A percentile compares a stretch with the other conserved stretches of the same genome.
These are phyloP conservation scores for Cynocephalus volans DNA, from an alignment of 2,113 vertebrate species.

Conservation along the genomic window DNA sequence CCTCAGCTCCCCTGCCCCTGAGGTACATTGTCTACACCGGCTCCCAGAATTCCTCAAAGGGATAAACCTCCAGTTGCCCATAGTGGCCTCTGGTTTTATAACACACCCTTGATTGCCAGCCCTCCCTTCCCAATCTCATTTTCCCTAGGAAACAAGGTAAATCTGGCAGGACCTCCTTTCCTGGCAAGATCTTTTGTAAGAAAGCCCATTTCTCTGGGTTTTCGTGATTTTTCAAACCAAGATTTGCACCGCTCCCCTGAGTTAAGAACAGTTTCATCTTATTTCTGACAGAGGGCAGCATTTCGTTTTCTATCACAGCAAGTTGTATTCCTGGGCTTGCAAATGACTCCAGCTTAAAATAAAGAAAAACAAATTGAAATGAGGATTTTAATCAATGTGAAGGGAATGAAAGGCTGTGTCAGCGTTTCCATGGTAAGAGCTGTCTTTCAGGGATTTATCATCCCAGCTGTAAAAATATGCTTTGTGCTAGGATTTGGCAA, in stretches of 20 bases:
- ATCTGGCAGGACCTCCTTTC: neutral
- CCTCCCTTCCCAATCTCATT: neutral
- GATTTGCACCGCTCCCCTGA: rapidly evolving
- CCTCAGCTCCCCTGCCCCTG: too few species aligned
- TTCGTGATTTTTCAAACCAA: neutral
- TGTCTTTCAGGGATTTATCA: neutral
- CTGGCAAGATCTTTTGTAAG: neutral
- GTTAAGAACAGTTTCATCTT: conserved; percentile 54
- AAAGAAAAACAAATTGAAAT: conserved; percentile 75
- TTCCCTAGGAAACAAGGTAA: neutral
- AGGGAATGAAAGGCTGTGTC: conserved; percentile 50
- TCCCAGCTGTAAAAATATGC: conserved; percentile 63
- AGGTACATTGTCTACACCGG: rapidly evolving
- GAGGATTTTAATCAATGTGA: conserved; percentile 66
- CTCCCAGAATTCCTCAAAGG: neutral
- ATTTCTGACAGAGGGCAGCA: conserved; percentile 89
- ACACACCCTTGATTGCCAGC: too few species aligned
- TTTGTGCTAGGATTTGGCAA: conserved; percentile 51
- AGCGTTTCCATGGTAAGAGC: conserved; percentile 72
- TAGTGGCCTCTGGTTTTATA: neutral
- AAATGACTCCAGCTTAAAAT: conserved; percentile 47
- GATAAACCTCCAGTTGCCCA: neutral
- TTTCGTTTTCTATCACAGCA: conserved; percentile 73
- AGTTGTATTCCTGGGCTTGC: neutral
- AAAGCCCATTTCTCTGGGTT: neutral